Conservation (phyloP, 2,888 invertebrate species). For the Cheilosia variabilis region DNA sequence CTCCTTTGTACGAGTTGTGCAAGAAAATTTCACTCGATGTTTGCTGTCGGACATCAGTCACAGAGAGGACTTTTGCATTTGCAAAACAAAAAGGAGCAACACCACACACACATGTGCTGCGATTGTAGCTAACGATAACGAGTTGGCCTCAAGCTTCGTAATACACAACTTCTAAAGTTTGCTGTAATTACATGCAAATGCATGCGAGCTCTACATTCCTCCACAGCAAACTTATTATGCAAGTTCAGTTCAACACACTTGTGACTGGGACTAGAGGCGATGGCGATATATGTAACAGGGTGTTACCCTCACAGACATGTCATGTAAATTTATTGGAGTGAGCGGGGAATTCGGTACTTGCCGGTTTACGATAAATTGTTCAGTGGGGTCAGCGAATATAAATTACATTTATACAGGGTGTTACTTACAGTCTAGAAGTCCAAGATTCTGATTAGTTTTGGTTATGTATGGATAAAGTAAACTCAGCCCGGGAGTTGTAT, state of each 20-base stretch:
- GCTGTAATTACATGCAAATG: conserved; percentile 69
- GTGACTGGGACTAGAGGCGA: conserved; percentile 21
- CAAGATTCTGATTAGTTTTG: too few species aligned
- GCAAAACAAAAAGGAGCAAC: conserved; percentile 6
- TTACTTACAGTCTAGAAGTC: too few species aligned
- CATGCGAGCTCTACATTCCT: conserved; percentile 24
- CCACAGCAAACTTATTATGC: conserved; percentile 52
- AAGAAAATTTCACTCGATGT: neutral
- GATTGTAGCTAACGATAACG: conserved; percentile 48
- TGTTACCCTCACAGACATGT: neutral
- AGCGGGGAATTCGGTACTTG: neutral
- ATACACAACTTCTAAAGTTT: conserved; percentile 36
- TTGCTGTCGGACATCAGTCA: conserved; percentile 26
- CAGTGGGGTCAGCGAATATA: too few species aligned
- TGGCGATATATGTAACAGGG: conserved; percentile 24
- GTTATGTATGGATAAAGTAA: too few species aligned
- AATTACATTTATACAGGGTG: too few species aligned
- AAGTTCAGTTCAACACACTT: conserved; percentile 61
- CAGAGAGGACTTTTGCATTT: conserved; percentile 13
- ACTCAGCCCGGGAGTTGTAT: too few species aligned
- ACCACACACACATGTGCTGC: conserved; percentile 19
- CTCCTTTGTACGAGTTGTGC: conserved; percentile 7
- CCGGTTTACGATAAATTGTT: neutral
- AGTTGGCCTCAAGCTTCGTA: conserved; percentile 39
- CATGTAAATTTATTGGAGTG: neutral